These are phyloP conservation scores for Petaurus breviceps DNA, from an alignment of 2,113 vertebrate genomes.

Conservation along the genomic window DNA sequence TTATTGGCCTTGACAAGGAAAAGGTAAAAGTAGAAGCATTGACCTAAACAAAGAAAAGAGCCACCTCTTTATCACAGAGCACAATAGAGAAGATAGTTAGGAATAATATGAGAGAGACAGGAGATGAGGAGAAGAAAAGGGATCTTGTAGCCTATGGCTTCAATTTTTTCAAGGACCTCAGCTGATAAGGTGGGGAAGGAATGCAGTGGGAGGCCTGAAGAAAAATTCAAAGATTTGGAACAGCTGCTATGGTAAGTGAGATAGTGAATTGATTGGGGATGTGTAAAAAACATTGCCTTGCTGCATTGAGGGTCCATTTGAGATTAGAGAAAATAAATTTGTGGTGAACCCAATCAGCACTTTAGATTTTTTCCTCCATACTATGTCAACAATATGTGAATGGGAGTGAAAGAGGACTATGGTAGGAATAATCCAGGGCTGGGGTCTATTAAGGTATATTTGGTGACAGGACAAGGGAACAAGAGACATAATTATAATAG, in stretches of 20 bases:
- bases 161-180: background rate
- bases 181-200: background rate
- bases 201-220: background rate
- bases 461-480: background rate
- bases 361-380: background rate
- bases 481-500: background rate
- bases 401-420: background rate
- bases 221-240: background rate
- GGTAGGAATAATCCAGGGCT: background rate
- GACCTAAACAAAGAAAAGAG: background rate
- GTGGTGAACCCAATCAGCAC: background rate
- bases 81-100: background rate
- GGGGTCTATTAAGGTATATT: background rate
- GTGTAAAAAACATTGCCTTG: background rate
- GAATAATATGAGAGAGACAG: background rate
- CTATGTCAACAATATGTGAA: background rate
- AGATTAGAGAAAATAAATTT: background rate
- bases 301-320: background rate
- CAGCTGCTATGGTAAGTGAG: background rate
- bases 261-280: background rate
- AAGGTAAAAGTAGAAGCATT: background rate
- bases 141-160: background rate
- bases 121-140: background rate
- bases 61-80: background rate
- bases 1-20: background rate